Percentiles rank a stretch among this genome's conserved stretches.
phyloP scores from a whole-genome alignment of 2,888 invertebrate species.

The Drosophila trichaetosa region DNA sequence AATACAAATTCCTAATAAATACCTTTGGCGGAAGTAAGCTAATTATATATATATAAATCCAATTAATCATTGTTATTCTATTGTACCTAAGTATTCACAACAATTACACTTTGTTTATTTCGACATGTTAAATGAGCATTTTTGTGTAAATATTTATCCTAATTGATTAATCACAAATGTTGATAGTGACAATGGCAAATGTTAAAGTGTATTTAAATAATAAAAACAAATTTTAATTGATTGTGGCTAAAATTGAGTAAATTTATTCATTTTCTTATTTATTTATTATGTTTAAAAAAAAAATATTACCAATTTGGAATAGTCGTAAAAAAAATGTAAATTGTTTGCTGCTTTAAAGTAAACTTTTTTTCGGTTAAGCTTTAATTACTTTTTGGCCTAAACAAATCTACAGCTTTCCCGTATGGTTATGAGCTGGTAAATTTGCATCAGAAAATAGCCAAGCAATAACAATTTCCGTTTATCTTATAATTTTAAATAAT shows the following conservation, averaged over 20 bases:
- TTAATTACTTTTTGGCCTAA: not conserved
- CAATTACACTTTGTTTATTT: slow-evolving; percentile 3
- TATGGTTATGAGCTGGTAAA: not conserved
- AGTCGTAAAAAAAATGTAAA: not conserved
- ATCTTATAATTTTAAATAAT: slow-evolving; percentile 14
- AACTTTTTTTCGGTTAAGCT: not conserved
- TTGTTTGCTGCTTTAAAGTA: not conserved
- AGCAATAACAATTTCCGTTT: slow-evolving; percentile 10
- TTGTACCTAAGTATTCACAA: slow-evolving; percentile 5
- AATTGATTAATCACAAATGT: not conserved
- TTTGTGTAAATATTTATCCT: not conserved
- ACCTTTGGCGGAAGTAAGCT: not conserved
- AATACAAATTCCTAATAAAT: not conserved
- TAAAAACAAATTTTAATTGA: not conserved
- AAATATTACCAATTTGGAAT: not conserved
- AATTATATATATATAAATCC: not conserved
- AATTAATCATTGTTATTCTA: slow-evolving; percentile 14
- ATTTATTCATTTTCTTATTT: not conserved
- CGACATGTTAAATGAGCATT: not conserved
- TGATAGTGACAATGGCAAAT: not conserved
- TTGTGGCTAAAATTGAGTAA: not conserved
- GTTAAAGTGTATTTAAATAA: not conserved
- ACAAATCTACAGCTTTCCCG: not conserved
- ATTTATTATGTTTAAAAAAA: too few species aligned
- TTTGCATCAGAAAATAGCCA: not conserved